These are phyloP conservation scores for Harpagoxenus sublaevis DNA, from an alignment of 2,888 invertebrate genomes.

Conservation along the genomic window DNA sequence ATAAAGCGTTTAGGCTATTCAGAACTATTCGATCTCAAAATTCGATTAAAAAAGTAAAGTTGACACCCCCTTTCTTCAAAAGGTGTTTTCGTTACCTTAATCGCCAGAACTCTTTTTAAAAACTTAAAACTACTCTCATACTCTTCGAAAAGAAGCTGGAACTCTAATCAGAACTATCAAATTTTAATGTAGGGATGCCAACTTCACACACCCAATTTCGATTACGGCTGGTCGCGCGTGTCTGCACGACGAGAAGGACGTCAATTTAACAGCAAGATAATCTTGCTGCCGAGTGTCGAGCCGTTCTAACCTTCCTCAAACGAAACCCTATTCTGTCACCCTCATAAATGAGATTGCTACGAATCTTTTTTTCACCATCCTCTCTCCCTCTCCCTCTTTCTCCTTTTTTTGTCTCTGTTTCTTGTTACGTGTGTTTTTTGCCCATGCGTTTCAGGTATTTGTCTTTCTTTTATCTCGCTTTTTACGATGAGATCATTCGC, in stretches of 20 bases:
- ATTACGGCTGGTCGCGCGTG: slow-evolving; percentile 40
- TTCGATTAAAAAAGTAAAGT: too few relatives aligned
- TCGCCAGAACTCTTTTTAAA: too few relatives aligned
- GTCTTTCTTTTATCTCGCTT: slow-evolving; percentile 7
- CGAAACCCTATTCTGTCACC: slow-evolving; percentile 47
- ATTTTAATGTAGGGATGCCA: too few relatives aligned
- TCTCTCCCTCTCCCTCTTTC: not conserved
- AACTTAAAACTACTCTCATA: too few relatives aligned
- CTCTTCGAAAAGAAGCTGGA: too few relatives aligned
- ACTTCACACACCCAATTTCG: too few relatives aligned
- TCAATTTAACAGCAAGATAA: slow-evolving; percentile 52
- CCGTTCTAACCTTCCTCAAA: slow-evolving; percentile 59
- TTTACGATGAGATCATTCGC: slow-evolving; percentile 1
- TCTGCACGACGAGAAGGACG: slow-evolving; percentile 20
- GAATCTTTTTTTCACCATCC: slow-evolving; percentile 17
- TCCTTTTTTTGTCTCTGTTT: not conserved
- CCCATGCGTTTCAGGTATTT: not conserved
- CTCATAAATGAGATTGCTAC: slow-evolving; percentile 50
- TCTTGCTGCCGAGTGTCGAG: slow-evolving; percentile 44
- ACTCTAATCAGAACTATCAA: too few relatives aligned
- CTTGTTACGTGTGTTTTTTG: not conserved
- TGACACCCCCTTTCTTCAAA: too few relatives aligned
- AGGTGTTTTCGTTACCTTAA: too few relatives aligned
- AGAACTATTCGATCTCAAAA: too few relatives aligned
- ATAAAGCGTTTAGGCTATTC: too few relatives aligned